Percentiles rank a stretch among this genome's conserved stretches.
Evolutionary conservation across 2,888 invertebrate species (phyloP).

Genomic region (Idaea biselata): DNA sequence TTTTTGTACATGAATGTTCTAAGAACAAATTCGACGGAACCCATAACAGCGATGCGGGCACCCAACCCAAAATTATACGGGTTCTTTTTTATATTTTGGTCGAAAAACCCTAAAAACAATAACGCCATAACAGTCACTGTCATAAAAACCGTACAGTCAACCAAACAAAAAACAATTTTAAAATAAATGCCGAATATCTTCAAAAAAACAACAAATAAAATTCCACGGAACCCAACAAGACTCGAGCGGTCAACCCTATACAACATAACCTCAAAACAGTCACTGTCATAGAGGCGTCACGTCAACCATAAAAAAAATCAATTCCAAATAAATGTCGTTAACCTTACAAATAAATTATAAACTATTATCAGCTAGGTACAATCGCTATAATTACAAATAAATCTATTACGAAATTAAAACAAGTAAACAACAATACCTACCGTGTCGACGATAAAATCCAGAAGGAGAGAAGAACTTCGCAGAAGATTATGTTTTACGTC

Average conservation of each 20-base stretch:
- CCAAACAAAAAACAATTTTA: neutral
- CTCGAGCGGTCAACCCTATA: too few relatives aligned
- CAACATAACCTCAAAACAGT: conserved; percentile 11
- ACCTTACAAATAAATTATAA: neutral
- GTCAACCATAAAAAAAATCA: too few relatives aligned
- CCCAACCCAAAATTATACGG: too few relatives aligned
- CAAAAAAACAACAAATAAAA: too few relatives aligned
- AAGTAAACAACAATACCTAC: conserved; percentile 39
- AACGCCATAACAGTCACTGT: too few relatives aligned
- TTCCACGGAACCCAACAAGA: too few relatives aligned
- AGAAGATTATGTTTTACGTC: conserved; percentile 53
- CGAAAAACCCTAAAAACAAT: neutral
- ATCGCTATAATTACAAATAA: conserved; percentile 8
- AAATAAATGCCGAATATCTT: too few relatives aligned
- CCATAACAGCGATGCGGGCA: too few relatives aligned
- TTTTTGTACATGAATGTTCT: too few relatives aligned
- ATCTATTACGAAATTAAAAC: conserved; percentile 11
- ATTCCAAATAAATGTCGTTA: neutral
- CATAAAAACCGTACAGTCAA: neutral
- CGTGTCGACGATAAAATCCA: conserved; percentile 46
- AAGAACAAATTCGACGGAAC: too few relatives aligned
- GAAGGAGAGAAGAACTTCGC: conserved; percentile 59
- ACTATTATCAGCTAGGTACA: conserved; percentile 13
- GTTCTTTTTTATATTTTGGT: neutral
- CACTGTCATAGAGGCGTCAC: too few relatives aligned